These are phyloP conservation scores for Malurus leucopterus DNA, from an alignment of 2,797 vertebrate species.

Conservation along the genomic window DNA sequence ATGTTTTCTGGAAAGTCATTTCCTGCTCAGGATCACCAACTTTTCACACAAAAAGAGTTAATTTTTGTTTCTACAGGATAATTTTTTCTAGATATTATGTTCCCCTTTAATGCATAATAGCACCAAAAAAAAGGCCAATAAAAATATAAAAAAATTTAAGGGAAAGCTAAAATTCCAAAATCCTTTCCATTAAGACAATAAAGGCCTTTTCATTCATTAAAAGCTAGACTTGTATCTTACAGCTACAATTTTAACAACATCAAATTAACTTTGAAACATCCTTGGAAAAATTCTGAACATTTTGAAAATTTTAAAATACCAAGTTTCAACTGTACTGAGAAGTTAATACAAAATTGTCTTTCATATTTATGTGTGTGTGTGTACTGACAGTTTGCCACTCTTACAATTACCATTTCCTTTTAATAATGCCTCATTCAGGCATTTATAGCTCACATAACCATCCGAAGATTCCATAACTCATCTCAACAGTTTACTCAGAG, in stretches of 20 bases:
- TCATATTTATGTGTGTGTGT: background rate
- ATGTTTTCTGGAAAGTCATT: background rate
- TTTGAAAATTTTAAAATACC: background rate
- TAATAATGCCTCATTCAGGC: background rate
- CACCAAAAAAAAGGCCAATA: background rate
- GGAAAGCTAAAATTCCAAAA: background rate
- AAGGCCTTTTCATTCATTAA: background rate
- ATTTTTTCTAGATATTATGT: background rate
- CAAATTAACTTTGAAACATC: background rate
- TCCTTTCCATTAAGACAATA: background rate
- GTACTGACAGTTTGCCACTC: background rate
- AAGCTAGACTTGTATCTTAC: background rate
- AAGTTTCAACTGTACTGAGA: background rate
- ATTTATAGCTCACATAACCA: background rate
- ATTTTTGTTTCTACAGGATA: background rate
- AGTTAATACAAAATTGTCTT: background rate
- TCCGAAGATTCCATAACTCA: background rate
- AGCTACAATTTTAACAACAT: no score
- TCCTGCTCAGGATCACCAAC: background rate
- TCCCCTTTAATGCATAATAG: background rate
- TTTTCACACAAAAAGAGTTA: background rate
- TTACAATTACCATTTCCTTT: background rate
- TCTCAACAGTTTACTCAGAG: background rate
- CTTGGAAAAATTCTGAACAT: background rate
- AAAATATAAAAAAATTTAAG: no score